Base-by-base conservation (phyloP, 2,797 vertebrate genomes). In the Rachycentron canadum region DNA sequence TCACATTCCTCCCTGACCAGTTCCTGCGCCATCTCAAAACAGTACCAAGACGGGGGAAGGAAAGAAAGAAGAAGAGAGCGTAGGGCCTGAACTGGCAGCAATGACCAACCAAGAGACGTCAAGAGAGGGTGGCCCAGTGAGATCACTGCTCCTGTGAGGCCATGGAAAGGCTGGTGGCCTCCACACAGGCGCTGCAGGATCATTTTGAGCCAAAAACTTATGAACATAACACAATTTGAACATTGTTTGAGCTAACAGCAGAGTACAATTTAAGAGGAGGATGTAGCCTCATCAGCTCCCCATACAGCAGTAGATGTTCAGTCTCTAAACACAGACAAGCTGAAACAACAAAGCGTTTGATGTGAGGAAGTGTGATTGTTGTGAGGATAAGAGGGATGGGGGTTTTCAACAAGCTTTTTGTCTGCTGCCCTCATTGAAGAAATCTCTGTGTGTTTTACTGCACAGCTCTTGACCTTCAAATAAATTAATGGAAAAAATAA, bases 341-440 rank as follows among this genome's bases (percentile, higher is more conserved):
- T 93, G 92, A 91, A 93, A 93, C 79, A 93, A 93, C 92, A 93
- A 67, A 41, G 77, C 49, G 74, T 89, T 89, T 92, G 91, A 91
- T 81, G 85, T 80, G 78, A 91, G 93, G 93, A 94, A 93, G 86
- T 78, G 73, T 68, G 80, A 90, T 89, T 92, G 90, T 88, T 89
- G 78, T 66, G 69, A 74, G 74, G 81, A 92, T 90, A 64, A 86
- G 90, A 79, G 85, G 32, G 56, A 28, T 13, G 67, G 26, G 55
- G 53, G 26, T 19, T 28, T 79, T 34, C 16, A 69, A 71, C 50
- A n/a, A 52, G 59, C 52, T 57, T 76, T 76, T 73, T 71, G 73
- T 69, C 73, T 58, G 30, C 12, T 34, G 60, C 58, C 45, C 79
- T 69, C 52, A 38, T 38, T 28, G n/a, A 78, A 76, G 75, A 82